Evolutionary conservation across 1,140 invertebrate species (phyloP).

Genomic region (Tetraneura akinire): DNA sequence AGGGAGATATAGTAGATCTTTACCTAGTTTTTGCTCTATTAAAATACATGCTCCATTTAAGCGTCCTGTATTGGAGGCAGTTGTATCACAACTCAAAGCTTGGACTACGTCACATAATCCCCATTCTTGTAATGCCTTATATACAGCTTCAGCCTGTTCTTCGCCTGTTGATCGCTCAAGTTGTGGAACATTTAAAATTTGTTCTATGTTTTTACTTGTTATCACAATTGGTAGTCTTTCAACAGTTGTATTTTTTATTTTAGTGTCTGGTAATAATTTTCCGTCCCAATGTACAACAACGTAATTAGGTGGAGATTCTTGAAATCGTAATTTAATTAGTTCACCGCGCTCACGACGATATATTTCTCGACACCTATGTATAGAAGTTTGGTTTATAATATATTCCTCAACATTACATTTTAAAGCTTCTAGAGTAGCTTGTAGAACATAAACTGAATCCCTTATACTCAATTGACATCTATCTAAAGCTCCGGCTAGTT

Average conservation of each 20-base stretch:
- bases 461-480: background rate
- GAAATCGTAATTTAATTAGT: conserved; percentile 8
- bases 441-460: background rate
- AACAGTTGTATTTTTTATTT: background rate
- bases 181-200: conserved; percentile 23
- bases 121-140: conserved; percentile 26
- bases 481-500: background rate
- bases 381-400: background rate
- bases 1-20: conserved; percentile 52
- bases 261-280: conserved; percentile 53
- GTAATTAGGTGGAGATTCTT: conserved; percentile 33
- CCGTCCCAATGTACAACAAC: conserved; percentile 54
- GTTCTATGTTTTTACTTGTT: conserved; percentile 39
- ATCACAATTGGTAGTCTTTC: conserved; percentile 42
- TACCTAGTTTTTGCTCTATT: conserved; percentile 52
- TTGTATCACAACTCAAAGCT: conserved; percentile 53
- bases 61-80: conserved; percentile 52
- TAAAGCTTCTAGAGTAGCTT: background rate
- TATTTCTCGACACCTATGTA: conserved; percentile 20
- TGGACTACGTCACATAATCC: conserved; percentile 28
- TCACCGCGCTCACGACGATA: conserved; percentile 29
- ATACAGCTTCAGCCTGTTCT: no score
- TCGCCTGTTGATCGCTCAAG: no score
- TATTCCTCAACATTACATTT: background rate
- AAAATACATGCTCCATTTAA: conserved; percentile 53